A percentile compares a stretch with the other conserved stretches of the same genome.
Evolutionary conservation across 2,113 vertebrate genomes (phyloP).

Genomic region (Anolis sagrei): DNA sequence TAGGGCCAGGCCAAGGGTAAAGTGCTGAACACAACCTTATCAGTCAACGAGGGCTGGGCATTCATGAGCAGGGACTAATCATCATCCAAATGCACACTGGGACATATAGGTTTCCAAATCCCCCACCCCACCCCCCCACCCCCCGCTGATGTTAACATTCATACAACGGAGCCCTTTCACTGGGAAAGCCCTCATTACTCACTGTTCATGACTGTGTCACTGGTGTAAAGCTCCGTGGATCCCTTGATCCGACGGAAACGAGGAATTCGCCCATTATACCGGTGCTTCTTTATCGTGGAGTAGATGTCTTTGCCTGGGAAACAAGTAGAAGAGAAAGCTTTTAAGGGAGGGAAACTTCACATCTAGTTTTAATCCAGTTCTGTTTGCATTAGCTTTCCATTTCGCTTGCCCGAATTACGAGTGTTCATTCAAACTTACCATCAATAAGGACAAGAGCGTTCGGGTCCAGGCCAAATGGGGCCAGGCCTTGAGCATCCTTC

Average conservation of each 20-base stretch:
- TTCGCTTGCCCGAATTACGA: no score
- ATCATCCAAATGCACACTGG: no score
- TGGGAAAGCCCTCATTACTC: conserved; percentile 19
- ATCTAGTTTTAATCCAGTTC: no score
- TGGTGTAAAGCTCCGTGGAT: conserved; percentile 73
- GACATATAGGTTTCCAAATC: no score
- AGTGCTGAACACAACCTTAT: neutral
- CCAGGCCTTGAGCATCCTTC: conserved; percentile 72
- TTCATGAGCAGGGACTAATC: no score
- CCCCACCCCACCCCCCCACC: no score
- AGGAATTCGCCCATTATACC: conserved; percentile 75
- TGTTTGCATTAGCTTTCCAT: no score
- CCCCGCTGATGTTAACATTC: no score
- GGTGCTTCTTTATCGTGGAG: conserved; percentile 79
- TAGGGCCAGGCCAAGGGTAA: no score
- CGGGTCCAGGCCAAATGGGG: conserved; percentile 74
- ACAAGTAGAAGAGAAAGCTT: no score
- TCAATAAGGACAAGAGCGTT: conserved; percentile 73
- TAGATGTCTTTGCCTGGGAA: conserved; percentile 73
- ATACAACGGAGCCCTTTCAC: neutral
- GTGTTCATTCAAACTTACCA: conserved; percentile 51
- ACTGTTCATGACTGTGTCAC: conserved; percentile 79
- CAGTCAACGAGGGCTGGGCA: no score
- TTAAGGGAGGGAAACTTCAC: no score
- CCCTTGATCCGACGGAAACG: conserved; percentile 77